Evolutionary conservation across 2,797 vertebrate genomes (phyloP).

Genomic region (Muscicapa striata): DNA sequence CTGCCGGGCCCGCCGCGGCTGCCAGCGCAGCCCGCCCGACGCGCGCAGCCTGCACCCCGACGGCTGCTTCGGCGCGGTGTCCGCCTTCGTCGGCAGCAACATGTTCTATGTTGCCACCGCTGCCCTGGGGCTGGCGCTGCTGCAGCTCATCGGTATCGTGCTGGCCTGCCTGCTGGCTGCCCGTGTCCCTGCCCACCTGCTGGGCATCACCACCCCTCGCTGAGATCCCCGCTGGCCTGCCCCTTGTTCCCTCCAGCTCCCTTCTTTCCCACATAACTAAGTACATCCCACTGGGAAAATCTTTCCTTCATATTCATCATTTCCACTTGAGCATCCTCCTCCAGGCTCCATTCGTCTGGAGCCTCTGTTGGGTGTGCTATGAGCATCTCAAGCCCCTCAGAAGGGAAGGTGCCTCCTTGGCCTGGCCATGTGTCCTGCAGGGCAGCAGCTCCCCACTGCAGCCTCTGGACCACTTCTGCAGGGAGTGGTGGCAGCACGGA

Average conservation of each 20-base stretch:
- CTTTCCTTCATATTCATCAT: not conserved
- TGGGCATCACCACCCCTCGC: not conserved
- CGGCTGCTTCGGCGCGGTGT: conserved; percentile 87
- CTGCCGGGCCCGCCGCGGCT: conserved; percentile 81
- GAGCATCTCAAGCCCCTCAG: not conserved
- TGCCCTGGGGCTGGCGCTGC: conserved; percentile 82
- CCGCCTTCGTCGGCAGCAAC: conserved; percentile 75
- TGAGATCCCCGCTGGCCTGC: not conserved
- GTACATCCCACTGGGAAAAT: not conserved
- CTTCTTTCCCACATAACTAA: not conserved
- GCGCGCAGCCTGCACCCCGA: conserved; percentile 75
- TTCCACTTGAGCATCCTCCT: not conserved
- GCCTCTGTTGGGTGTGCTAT: not conserved
- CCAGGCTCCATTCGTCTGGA: not conserved
- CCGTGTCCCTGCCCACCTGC: conserved; percentile 18
- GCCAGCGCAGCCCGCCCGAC: conserved; percentile 76
- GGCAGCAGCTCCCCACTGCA: not conserved
- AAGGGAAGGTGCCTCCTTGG: not conserved
- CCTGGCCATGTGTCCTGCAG: not conserved
- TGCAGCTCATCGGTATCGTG: conserved; percentile 83
- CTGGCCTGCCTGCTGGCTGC: conserved; percentile 85
- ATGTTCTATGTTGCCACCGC: conserved; percentile 84
- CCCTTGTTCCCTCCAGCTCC: not conserved
- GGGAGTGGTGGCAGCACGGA: not conserved
- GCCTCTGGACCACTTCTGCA: not conserved